Evolutionary conservation across 2,113 vertebrate species (phyloP).

Genomic region (Phyllopteryx taeniolatus): DNA sequence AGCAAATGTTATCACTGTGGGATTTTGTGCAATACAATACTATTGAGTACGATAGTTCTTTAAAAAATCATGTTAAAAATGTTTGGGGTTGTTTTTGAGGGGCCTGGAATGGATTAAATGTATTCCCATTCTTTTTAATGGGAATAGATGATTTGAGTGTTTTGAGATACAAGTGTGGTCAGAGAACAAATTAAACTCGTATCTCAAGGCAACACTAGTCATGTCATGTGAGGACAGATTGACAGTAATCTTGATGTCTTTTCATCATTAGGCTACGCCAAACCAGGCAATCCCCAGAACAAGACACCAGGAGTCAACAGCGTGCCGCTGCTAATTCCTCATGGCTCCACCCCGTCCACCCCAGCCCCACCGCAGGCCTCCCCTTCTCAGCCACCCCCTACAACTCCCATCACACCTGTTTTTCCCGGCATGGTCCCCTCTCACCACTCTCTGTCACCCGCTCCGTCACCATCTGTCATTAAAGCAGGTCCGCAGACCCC

Average conservation of each 20-base stretch:
- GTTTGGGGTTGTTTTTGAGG: too few relatives aligned
- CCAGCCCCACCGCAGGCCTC: conserved; percentile 79
- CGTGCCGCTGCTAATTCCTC: conserved; percentile 79
- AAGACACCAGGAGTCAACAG: conserved; percentile 63
- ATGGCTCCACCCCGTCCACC: conserved; percentile 81
- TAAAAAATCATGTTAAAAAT: too few relatives aligned
- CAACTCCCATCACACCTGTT: conserved; percentile 78
- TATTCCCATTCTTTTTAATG: too few relatives aligned
- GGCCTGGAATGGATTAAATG: too few relatives aligned
- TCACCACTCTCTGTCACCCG: conserved; percentile 66
- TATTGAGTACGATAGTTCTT: too few relatives aligned
- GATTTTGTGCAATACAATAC: too few relatives aligned
- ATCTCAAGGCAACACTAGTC: too few relatives aligned
- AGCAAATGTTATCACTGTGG: too few relatives aligned
- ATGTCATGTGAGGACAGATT: not conserved
- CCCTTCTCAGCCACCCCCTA: conserved; percentile 75
- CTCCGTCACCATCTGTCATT: conserved; percentile 76
- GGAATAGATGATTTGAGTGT: too few relatives aligned
- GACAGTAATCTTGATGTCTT: conserved; percentile 19
- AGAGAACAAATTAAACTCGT: too few relatives aligned
- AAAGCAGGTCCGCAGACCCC: conserved; percentile 70
- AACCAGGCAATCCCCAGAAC: conserved; percentile 82
- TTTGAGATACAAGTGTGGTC: too few relatives aligned
- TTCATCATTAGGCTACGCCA: conserved; percentile 81
- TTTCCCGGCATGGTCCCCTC: conserved; percentile 85